Conservation (phyloP, 2,797 vertebrate genomes). For the Megaceryle alcyon region DNA sequence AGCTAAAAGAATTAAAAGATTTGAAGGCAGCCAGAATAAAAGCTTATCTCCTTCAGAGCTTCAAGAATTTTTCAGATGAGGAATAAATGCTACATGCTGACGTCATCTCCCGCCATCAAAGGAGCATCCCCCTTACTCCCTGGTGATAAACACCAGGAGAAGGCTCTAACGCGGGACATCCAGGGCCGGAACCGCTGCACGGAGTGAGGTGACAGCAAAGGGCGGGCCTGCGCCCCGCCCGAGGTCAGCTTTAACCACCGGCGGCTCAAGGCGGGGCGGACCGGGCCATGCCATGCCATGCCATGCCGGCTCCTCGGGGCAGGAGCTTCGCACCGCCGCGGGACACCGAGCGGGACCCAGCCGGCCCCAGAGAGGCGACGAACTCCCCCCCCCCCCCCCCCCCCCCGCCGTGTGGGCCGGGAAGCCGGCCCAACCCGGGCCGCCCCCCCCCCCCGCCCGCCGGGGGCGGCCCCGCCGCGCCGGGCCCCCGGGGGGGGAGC, state of each 20-base stretch:
- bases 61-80: no score
- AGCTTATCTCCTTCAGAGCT: background rate
- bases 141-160: fast-evolving
- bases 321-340: no score
- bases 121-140: background rate
- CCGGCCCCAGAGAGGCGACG: fast-evolving
- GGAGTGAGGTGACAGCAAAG: background rate
- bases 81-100: fast-evolving
- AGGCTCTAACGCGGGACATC: background rate
- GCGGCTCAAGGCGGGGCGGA: no score
- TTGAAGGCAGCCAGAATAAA: background rate
- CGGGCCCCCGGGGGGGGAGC: background rate
- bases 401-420: no score
- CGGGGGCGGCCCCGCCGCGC: no score
- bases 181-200: fast-evolving
- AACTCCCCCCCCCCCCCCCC: no score
- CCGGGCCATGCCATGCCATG: no score
- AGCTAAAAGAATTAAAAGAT: background rate
- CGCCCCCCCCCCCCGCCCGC: no score
- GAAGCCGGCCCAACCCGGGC: no score
- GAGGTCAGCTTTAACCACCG: background rate
- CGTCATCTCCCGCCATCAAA: background rate
- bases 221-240: background rate
- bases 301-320: background rate
- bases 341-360: no score